Conservation (phyloP, 2,113 vertebrate genomes). For the Excalfactoria chinensis region DNA sequence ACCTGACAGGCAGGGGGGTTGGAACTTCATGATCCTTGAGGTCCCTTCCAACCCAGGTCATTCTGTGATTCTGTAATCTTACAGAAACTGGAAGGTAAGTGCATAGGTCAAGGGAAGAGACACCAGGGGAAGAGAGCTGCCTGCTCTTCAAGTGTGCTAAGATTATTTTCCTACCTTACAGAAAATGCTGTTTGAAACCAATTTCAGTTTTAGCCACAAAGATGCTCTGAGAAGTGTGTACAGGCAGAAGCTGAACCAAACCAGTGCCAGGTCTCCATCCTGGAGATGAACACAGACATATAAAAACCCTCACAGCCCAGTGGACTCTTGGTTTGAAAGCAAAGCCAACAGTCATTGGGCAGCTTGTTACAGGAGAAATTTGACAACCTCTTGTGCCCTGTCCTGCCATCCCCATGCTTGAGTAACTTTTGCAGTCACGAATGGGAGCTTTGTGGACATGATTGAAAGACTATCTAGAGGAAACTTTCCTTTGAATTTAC, state of each 20-base stretch:
- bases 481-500: slow-evolving; percentile 30
- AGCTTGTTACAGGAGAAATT: not conserved
- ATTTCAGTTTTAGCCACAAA: not conserved
- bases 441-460: not conserved
- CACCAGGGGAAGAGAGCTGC: not conserved
- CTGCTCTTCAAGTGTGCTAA: not conserved
- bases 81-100: slow-evolving; percentile 14
- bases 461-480: not conserved
- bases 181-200: not conserved
- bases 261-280: not conserved
- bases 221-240: not conserved
- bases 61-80: too few species aligned
- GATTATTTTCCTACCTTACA: not conserved
- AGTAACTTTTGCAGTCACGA: not conserved
- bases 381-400: not conserved
- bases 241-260: not conserved
- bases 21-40: too few species aligned
- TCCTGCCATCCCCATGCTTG: not conserved
- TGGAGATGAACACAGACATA: not conserved
- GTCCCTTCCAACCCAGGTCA: too few species aligned
- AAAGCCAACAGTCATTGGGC: not conserved
- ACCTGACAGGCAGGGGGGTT: too few species aligned
- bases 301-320: not conserved
- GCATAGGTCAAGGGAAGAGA: not conserved
- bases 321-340: not conserved